These are phyloP conservation scores for Hypselothyrea guttata DNA, from an alignment of 2,888 invertebrate species.

Conservation along the genomic window DNA sequence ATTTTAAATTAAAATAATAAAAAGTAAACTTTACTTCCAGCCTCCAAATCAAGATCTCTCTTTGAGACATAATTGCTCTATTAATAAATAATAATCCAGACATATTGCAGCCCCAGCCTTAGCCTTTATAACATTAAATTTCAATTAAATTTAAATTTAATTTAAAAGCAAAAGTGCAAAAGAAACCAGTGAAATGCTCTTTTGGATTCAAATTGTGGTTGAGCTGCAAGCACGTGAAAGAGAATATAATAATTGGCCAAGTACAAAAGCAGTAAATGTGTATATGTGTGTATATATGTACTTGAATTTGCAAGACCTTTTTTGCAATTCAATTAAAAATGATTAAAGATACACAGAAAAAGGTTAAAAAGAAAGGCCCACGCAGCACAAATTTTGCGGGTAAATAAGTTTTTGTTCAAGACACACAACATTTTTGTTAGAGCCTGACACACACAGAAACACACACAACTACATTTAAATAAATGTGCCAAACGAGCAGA, in stretches of 20 bases:
- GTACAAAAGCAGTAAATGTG: constrained; percentile 1
- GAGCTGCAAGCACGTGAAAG: constrained; percentile 1
- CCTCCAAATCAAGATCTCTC: too few species aligned
- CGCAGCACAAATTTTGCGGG: constrained; percentile 66
- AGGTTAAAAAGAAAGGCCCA: constrained; percentile 56
- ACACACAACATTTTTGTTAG: constrained; percentile 25
- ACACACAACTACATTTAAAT: constrained; percentile 8
- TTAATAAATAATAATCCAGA: too few species aligned
- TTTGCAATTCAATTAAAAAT: constrained; percentile 67
- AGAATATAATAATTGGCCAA: too few species aligned
- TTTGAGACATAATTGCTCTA: too few species aligned
- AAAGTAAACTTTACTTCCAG: too few species aligned
- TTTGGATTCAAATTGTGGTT: too few species aligned
- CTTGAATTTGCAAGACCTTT: constrained; percentile 37
- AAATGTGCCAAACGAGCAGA: constrained; percentile 12
- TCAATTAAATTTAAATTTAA: not conserved
- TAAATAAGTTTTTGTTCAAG: constrained; percentile 52
- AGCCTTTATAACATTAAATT: constrained; percentile 3
- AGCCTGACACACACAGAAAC: constrained; percentile 35
- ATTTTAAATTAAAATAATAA: too few species aligned
- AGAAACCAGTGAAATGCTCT: not conserved
- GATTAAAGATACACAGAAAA: constrained; percentile 67
- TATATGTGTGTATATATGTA: not conserved
- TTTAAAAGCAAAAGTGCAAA: too few species aligned
- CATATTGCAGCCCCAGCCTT: too few species aligned